Conservation (phyloP, 2,797 vertebrate species). For the Trematomus bernacchii region DNA sequence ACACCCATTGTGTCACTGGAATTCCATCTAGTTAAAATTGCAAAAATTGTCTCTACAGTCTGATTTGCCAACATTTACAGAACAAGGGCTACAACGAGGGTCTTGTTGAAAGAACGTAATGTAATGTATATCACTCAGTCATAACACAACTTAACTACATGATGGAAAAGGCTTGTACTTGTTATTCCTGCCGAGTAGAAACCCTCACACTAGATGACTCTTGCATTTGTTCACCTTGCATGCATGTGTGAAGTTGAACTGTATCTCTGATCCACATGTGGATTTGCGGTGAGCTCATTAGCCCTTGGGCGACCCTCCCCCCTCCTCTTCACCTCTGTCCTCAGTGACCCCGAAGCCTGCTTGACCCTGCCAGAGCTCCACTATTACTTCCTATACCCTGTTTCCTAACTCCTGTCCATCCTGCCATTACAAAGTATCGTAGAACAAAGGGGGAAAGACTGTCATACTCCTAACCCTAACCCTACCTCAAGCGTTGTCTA, state of each 20-base stretch:
- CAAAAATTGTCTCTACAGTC: neutral
- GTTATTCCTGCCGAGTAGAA: neutral
- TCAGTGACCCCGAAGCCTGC: slow-evolving; percentile 59
- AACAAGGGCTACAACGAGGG: neutral
- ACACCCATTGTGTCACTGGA: neutral
- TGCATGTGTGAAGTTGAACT: slow-evolving; percentile 19
- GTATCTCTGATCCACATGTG: slow-evolving; percentile 54
- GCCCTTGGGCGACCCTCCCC: slow-evolving; percentile 38
- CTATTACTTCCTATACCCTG: slow-evolving; percentile 32
- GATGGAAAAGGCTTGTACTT: neutral
- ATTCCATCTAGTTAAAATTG: neutral
- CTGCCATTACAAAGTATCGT: neutral
- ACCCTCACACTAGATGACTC: neutral
- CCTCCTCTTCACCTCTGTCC: slow-evolving; percentile 70
- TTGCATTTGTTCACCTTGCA: slow-evolving; percentile 6
- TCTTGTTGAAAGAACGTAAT: slow-evolving; percentile 5
- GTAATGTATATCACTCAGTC: neutral
- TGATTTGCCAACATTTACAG: slow-evolving; percentile 4
- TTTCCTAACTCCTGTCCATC: neutral
- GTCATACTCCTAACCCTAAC: neutral
- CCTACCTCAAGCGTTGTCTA: neutral
- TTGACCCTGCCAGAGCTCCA: slow-evolving; percentile 46
- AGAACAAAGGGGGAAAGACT: neutral
- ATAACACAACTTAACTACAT: slow-evolving; percentile 8
- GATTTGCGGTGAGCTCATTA: slow-evolving; percentile 59